Base-by-base conservation (phyloP, 2,888 invertebrate genomes). In the Acanthococcus lagerstroemiae region DNA sequence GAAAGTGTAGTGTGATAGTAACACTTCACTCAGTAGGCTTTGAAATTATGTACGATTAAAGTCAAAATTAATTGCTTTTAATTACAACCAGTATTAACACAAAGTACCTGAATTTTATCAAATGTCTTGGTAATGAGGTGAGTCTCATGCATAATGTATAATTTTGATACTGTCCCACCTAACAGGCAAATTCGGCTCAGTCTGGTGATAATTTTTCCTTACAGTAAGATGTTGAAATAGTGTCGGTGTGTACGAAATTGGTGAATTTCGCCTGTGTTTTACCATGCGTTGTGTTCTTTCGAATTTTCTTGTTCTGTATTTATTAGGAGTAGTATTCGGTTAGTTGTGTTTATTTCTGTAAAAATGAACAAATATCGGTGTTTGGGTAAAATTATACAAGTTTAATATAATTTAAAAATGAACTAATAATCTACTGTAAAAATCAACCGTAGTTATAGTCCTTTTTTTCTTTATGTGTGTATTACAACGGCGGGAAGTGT, bases 131-230 rank as follows among this genome's bases (percentile, higher is more conserved):
- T 37, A 58, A 48, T 46, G 48, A 45, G 46, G 58, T 45, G 46
- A 58, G 46, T 58, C 45, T 57, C 58, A 58, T 58, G 58, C 58
- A 58, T 58, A 15, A 58, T 58, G 44, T 58, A 58, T 58, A 58
- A 46, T 58, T 58, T 37, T 46, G 58, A 58, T 58, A 58, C 26
- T 37, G 37, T 15, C 37, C 37, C 12, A 37, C 12, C n/a, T 37
- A n/a, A 37, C 37, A n/a, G 37, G n/a, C 37, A 37, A 37, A 37
- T 37, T 37, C n/a, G 37, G 12, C 37, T 37, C 12, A 37, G 37
- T 37, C 37, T 37, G n/a, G 12, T n/a, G 37, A 37, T 37, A 37
- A n/a, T 37, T n/a, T 37, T 15, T 37, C n/a, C n/a, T 37, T 1
- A 3, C 12, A 37, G 12, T 37, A 37, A 37, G 37, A 37, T 37